phyloP scores from a whole-genome alignment of 2,113 vertebrate genomes.

The Dolichallabes microphthalmus region DNA sequence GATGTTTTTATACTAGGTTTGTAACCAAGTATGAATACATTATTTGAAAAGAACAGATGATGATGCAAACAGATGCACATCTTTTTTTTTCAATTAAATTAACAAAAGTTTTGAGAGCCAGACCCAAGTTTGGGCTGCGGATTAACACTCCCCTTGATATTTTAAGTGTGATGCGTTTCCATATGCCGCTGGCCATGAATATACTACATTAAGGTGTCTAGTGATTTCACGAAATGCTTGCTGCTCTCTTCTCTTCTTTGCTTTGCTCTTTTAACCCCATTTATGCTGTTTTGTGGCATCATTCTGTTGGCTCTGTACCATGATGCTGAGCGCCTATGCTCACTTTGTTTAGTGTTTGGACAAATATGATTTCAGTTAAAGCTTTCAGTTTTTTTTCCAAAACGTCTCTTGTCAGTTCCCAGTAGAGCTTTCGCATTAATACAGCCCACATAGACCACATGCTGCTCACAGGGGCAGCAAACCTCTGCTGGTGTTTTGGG shows the following conservation, averaged over 20 bases:
- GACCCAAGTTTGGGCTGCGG: neutral
- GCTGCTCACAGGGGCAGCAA: neutral
- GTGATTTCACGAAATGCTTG: neutral
- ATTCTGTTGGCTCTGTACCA: neutral
- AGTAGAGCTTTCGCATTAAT: neutral
- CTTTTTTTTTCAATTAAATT: neutral
- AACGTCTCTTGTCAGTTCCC: neutral
- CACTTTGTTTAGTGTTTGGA: neutral
- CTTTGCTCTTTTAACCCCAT: neutral
- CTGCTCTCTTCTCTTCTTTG: neutral
- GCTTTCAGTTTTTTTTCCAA: neutral
- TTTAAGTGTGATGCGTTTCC: neutral
- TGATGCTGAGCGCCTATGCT: neutral
- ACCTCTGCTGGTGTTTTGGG: neutral
- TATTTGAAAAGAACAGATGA: neutral
- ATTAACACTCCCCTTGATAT: neutral
- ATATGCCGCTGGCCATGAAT: neutral
- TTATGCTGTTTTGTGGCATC: neutral
- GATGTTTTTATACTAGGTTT: neutral
- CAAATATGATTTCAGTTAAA: neutral
- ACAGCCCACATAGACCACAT: neutral
- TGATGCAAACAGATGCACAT: neutral
- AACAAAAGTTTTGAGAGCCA: neutral
- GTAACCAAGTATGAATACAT: neutral
- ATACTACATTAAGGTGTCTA: neutral